Evolutionary conservation across 2,888 invertebrate genomes (phyloP).

Genomic region (Germaria angustata): DNA sequence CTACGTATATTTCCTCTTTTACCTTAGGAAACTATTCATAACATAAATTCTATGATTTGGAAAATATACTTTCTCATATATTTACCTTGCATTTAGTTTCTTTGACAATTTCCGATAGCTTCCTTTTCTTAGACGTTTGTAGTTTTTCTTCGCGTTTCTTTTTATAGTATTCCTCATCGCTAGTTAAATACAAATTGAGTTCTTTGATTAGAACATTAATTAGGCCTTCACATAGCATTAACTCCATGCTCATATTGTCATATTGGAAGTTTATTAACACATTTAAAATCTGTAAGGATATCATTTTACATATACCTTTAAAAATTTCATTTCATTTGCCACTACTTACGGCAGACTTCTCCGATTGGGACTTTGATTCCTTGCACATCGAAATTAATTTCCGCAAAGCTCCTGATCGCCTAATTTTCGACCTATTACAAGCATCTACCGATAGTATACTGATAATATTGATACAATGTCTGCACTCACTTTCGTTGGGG

Average conservation of each 20-base stretch:
- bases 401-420: constrained; percentile 77
- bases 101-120: constrained; percentile 71
- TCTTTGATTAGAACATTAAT: constrained; percentile 81
- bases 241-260: constrained; percentile 80
- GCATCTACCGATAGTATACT: constrained; percentile 78
- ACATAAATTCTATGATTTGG: constrained; percentile 17
- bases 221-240: constrained; percentile 82
- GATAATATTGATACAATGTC: constrained; percentile 78
- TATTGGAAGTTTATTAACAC: constrained; percentile 81
- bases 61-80: neutral
- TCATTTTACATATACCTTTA: neutral
- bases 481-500: constrained; percentile 74
- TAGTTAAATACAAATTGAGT: constrained; percentile 77
- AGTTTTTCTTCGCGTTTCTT: constrained; percentile 76
- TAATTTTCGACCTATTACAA: constrained; percentile 79
- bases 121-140: constrained; percentile 74
- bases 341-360: constrained; percentile 74
- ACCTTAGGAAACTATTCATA: constrained; percentile 72
- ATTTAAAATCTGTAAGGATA: constrained; percentile 71
- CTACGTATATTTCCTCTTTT: constrained; percentile 71
- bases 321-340: neutral
- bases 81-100: constrained; percentile 73
- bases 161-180: constrained; percentile 76
- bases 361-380: constrained; percentile 74
- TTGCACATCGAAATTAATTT: constrained; percentile 77